A percentile compares a stretch with the other conserved stretches of the same genome.
Conservation (phyloP, 1,140 invertebrate species). For the Colletes latitarsis region DNA sequence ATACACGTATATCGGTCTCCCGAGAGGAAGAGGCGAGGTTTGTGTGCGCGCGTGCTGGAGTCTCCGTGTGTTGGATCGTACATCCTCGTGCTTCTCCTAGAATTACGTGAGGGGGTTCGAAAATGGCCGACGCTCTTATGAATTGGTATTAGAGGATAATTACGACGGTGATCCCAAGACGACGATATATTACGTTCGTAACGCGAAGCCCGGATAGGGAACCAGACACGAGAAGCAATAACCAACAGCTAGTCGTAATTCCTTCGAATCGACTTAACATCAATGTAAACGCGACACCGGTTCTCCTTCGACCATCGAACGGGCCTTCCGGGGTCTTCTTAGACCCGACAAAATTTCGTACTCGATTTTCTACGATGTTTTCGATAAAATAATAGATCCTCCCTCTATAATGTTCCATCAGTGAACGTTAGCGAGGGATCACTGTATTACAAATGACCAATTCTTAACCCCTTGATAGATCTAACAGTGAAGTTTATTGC, state of each 20-base stretch:
- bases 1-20: slow-evolving; percentile 63
- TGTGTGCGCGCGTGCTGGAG: not conserved
- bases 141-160: slow-evolving; percentile 68
- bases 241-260: slow-evolving; percentile 36
- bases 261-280: slow-evolving; percentile 41
- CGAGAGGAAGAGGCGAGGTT: slow-evolving; percentile 6
- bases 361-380: no score
- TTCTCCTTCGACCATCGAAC: not conserved
- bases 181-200: slow-evolving; percentile 58
- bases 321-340: no score
- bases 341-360: no score
- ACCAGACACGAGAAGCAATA: slow-evolving; percentile 40
- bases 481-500: no score
- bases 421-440: no score
- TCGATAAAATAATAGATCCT: no score
- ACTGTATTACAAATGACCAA: no score
- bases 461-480: no score
- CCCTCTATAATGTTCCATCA: no score
- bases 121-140: slow-evolving; percentile 70
- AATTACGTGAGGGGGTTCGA: slow-evolving; percentile 76
- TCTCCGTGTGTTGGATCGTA: slow-evolving; percentile 18
- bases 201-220: slow-evolving; percentile 12
- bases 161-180: slow-evolving; percentile 63
- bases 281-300: not conserved
- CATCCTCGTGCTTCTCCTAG: slow-evolving; percentile 58